Evolutionary conservation across 37 sponge, comb jelly and placozoan genomes (phyloP), one percentile per base, ranked within the genome.

Genomic region (Agelas oroides): DNA sequence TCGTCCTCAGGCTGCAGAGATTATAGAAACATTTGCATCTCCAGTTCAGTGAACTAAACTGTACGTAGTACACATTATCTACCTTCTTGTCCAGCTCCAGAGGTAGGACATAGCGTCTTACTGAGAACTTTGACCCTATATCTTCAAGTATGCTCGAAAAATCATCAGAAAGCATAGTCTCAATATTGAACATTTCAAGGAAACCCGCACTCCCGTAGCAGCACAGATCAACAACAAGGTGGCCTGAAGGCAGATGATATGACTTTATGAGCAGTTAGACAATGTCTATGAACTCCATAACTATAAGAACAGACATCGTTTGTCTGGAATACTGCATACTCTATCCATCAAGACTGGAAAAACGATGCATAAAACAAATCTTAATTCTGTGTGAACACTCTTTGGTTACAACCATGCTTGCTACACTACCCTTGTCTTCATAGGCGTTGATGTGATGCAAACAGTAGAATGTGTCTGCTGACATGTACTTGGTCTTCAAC

Each of bases 391-490:
- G n/a, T n/a, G n/a, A n/a, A 8, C 8, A 46, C 3, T 46, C 3
- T 3, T 12, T 8, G 8, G 8, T 46, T 3, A 46, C 3, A 46
- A 46, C 46, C 46, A 46, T 46, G 8, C n/a, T n/a, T n/a, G n/a
- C 46, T 46, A 46, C n/a, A 46, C 8, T 65, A 79, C 79, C 79
- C 11, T 65, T 65, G 38, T 79, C 79, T 37, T 79, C 79, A 65
- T 59, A 79, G 28, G 79, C 38, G 28, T 79, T 79, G 25, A 64
- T 64, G 32, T 65, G 66, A 41, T 79, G 79, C 2, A 79, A 79
- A 52, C 32, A 18, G 18, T 5, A 52, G 24, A 35, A 63, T n/a
- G 23, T 41, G 17, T 35, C 30, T 37, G 79, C 53, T 12, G 46
- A 46, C 8, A 38, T 24, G 38, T 27, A 79, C 30, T 41, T 19